A percentile compares a stretch with the other conserved stretches of the same genome.
Evolutionary conservation across 2,888 invertebrate genomes (phyloP).

Genomic region (Drosophila birchii): DNA sequence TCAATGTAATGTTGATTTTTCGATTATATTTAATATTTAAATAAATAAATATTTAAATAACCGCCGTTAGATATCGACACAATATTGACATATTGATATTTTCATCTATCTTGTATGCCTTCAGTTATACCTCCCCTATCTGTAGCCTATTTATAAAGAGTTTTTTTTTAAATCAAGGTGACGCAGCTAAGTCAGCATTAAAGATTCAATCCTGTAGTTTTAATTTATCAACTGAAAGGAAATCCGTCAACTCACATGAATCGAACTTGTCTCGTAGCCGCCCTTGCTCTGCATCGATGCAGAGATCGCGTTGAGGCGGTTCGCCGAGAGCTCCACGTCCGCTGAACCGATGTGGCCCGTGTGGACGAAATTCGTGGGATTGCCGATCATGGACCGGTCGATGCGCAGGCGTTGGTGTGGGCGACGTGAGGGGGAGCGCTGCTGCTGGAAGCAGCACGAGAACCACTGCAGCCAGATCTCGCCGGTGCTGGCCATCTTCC

Average conservation of each 20-base stretch:
- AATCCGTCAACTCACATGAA: slow-evolving; percentile 80
- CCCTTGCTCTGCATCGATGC: slow-evolving; percentile 98
- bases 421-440: slow-evolving; percentile 90
- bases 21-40: no score
- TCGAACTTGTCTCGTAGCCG: slow-evolving; percentile 91
- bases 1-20: no score
- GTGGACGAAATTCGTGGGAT: slow-evolving; percentile 97
- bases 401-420: slow-evolving; percentile 90
- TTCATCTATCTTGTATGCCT: background rate
- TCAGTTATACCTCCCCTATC: background rate
- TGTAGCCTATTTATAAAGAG: background rate
- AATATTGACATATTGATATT: background rate
- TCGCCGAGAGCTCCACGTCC: slow-evolving; percentile 93
- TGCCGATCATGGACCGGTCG: slow-evolving; percentile 97
- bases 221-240: background rate
- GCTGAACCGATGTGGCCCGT: slow-evolving; percentile 95
- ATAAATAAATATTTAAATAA: no score
- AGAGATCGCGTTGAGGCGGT: slow-evolving; percentile 94
- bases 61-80: no score
- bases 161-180: background rate
- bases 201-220: background rate
- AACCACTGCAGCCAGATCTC: slow-evolving; percentile 97
- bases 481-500: slow-evolving; percentile 89
- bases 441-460: slow-evolving; percentile 94
- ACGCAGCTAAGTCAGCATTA: background rate